Evolutionary conservation across 2,888 invertebrate species (phyloP).

Genomic region (Idaea biselata): DNA sequence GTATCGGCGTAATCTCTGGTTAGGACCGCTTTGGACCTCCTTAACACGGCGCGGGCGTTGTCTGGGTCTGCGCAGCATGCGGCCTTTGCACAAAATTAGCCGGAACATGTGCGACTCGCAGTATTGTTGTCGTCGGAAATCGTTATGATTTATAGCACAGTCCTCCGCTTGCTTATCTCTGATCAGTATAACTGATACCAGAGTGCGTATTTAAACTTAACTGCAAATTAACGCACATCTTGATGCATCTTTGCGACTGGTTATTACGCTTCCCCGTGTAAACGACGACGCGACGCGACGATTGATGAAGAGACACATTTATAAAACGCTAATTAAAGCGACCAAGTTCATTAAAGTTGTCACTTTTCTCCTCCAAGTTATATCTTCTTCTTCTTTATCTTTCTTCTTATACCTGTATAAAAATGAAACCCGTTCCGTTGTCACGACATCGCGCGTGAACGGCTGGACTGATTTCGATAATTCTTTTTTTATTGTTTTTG

Average conservation of each 20-base stretch:
- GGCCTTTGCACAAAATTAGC: constrained; percentile 58
- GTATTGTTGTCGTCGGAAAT: constrained; percentile 48
- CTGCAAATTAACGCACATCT: constrained; percentile 31
- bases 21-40: constrained; percentile 23
- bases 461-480: no score
- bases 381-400: no score
- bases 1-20: constrained; percentile 22
- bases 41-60: constrained; percentile 21
- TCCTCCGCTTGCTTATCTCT: constrained; percentile 36
- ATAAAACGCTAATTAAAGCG: constrained; percentile 14
- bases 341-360: constrained; percentile 18
- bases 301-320: constrained; percentile 13
- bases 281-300: constrained; percentile 16
- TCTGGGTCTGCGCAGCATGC: constrained; percentile 49
- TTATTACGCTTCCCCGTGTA: constrained; percentile 15
- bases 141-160: constrained; percentile 56
- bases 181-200: constrained; percentile 39
- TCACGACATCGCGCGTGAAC: no score
- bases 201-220: constrained; percentile 26
- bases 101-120: constrained; percentile 59
- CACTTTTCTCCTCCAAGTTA: not conserved
- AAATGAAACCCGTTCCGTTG: no score
- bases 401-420: no score
- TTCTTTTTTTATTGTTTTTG: no score
- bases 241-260: constrained; percentile 19